Evolutionary conservation across 2,888 invertebrate genomes (phyloP), one percentile per base, ranked within the genome.

Genomic region (Oscheius sp.): DNA sequence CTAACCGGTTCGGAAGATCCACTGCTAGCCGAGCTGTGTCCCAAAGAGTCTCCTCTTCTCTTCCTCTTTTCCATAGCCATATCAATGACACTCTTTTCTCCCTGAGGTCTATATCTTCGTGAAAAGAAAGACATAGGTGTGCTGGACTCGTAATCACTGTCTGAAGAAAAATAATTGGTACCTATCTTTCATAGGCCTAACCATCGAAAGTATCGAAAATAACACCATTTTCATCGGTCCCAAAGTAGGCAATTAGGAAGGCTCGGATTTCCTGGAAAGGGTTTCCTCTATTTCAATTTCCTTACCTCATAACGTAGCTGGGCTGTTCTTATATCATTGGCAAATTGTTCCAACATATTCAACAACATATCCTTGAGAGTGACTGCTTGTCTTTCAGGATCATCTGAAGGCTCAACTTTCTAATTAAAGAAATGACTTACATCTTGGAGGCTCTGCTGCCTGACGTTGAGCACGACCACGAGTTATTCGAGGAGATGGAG

Each of bases 331-430:
- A 67, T 59, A 17, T 67, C 67, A 9, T 59, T 33, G 6, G 67
- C 49, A n/a, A 67, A 49, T 14, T 67, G 59, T 3, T 59, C 59
- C 36, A 67, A 24, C 47, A 67, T 49, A 36, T 67, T 67, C 26
- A 59, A 30, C 33, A 67, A 45, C 20, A 67, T 47, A 22, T 67
- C 67, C 14, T 38, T 20, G 1, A 67, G 41, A 24, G 28, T 38
- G 9, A 32, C 67, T 17, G n/a, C 47, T 12, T 45, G 38, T 20
- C 45, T 59, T 41, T 41, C 17, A n/a, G 24, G 44, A 1, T 9
- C 24, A n/a, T 8, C 41, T 44, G 17, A 17, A 24, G 17, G 28
- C 33, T 17, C 14, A 9, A 22, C 17, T n/a, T 17, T 12, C 14
- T 12, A 20, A 12, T 20, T 41, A 14, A 3, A 41, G 41, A 12